These are phyloP conservation scores for Caenorhabditis latens DNA, from an alignment of 1,140 invertebrate species.

Conservation along the genomic window DNA sequence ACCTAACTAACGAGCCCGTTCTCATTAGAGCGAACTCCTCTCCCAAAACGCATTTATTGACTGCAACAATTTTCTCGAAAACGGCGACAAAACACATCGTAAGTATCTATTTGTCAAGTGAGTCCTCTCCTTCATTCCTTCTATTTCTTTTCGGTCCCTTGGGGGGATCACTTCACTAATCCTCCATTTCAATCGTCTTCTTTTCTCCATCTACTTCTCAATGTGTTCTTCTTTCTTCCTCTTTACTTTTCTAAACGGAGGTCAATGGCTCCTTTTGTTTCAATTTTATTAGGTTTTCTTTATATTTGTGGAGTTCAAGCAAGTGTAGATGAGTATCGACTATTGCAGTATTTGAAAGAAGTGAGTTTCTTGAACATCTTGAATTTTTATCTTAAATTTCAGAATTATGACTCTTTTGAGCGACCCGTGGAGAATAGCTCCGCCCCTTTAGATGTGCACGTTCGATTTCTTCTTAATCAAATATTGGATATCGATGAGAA, in stretches of 20 bases:
- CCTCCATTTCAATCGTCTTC: slow-evolving; percentile 19
- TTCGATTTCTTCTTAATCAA: slow-evolving; percentile 63
- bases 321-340: not conserved
- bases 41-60: too few species aligned
- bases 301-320: not conserved
- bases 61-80: too few species aligned
- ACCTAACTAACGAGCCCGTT: too few species aligned
- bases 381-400: not conserved
- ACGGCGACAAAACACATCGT: not conserved
- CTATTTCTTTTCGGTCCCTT: not conserved
- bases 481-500: slow-evolving; percentile 65
- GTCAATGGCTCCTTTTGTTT: not conserved
- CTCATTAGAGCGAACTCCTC: too few species aligned
- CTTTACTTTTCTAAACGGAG: slow-evolving; percentile 33
- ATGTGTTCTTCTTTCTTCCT: slow-evolving; percentile 10
- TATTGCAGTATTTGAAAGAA: not conserved
- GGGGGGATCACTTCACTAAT: slow-evolving; percentile 48
- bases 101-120: slow-evolving; percentile 52
- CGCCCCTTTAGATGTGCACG: slow-evolving; percentile 56
- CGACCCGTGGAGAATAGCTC: slow-evolving; percentile 59
- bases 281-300: not conserved
- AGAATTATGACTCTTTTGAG: slow-evolving; percentile 64
- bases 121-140: not conserved
- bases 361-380: not conserved
- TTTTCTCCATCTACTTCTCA: not conserved